Conservation (phyloP, 2,797 vertebrate genomes). For the Galago senegalensis region DNA sequence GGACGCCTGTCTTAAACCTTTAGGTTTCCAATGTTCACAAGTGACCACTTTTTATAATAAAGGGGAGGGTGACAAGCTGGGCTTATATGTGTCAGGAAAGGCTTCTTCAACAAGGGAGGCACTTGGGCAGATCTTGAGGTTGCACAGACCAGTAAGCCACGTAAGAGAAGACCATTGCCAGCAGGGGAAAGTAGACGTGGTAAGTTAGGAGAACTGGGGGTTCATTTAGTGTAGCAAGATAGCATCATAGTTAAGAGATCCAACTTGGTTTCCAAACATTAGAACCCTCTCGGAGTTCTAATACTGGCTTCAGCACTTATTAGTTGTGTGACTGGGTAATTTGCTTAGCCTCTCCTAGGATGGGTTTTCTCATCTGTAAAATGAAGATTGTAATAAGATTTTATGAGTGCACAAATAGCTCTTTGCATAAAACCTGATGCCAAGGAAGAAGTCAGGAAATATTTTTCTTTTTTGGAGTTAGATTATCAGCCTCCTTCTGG, state of each 20-base stretch:
- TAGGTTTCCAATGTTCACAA: neutral
- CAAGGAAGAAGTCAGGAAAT: constrained; percentile 29
- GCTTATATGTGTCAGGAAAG: neutral
- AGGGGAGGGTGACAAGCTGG: neutral
- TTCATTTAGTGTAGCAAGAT: neutral
- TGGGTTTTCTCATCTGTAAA: constrained; percentile 20
- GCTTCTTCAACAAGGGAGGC: neutral
- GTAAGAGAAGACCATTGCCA: neutral
- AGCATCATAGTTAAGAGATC: neutral
- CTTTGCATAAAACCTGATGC: neutral
- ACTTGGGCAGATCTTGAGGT: neutral
- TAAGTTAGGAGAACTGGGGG: neutral
- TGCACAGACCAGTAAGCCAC: neutral
- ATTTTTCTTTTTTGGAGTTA: constrained; percentile 42
- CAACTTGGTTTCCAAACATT: neutral
- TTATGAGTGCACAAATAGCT: neutral
- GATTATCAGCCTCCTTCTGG: neutral
- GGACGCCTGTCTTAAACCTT: neutral
- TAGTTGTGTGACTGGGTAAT: constrained; percentile 12
- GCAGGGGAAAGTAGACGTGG: neutral
- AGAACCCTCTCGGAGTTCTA: neutral
- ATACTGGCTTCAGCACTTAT: neutral
- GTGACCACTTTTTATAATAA: neutral
- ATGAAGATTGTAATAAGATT: constrained; percentile 38
- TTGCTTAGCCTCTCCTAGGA: constrained; percentile 9